phyloP scores from a whole-genome alignment of 1,140 invertebrate genomes.

The Drosophila albomicans region DNA sequence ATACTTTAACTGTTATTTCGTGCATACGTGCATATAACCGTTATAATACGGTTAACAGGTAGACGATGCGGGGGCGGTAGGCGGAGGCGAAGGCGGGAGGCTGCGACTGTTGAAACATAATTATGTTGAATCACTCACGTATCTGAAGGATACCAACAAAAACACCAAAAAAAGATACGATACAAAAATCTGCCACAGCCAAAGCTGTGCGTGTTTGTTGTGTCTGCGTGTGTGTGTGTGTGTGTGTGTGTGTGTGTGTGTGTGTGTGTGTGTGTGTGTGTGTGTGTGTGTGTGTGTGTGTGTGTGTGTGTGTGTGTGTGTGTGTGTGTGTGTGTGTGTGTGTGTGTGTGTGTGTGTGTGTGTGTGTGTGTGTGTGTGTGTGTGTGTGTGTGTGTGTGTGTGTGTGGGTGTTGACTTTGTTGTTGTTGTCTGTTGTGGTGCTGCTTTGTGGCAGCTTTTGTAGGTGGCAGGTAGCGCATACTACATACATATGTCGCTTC shows the following conservation, averaged over 20 bases:
- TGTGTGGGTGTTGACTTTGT: conserved; percentile 23
- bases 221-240: conserved; percentile 8
- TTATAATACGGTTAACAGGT: conserved; percentile 71
- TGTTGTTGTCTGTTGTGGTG: conserved; percentile 10
- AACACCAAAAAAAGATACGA: conserved; percentile 26
- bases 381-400: conserved; percentile 1
- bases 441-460: conserved; percentile 3
- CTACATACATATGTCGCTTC: conserved; percentile 11
- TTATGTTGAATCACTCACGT: conserved; percentile 78
- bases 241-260: conserved; percentile 8
- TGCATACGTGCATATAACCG: conserved; percentile 76
- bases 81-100: background rate
- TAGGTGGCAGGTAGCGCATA: conserved; percentile 23
- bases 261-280: conserved; percentile 16
- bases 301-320: conserved; percentile 17
- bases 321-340: conserved; percentile 10
- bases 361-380: conserved; percentile 7
- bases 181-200: conserved; percentile 23
- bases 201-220: conserved; percentile 14
- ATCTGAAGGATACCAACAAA: conserved; percentile 65
- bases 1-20: conserved; percentile 79
- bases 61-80: background rate
- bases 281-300: conserved; percentile 10
- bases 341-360: conserved; percentile 12
- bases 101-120: conserved; percentile 68